Evolutionary conservation across 1,140 invertebrate species (phyloP).

Genomic region (Sarcophaga peregrina): DNA sequence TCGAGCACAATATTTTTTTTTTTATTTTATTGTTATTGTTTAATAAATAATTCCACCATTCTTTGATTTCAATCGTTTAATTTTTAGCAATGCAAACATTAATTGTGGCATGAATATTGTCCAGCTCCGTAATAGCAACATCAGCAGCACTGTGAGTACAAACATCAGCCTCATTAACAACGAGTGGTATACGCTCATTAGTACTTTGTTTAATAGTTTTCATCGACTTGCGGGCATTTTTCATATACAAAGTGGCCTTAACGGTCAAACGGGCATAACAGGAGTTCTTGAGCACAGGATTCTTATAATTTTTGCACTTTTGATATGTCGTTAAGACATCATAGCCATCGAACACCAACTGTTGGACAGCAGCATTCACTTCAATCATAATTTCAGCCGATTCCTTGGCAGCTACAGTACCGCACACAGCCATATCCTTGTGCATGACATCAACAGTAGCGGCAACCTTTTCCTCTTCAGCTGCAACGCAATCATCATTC

Average conservation of each 20-base stretch:
- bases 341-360: slow-evolving; percentile 57
- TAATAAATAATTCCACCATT: background rate
- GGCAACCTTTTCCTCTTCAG: slow-evolving; percentile 51
- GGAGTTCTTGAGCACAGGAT: slow-evolving; percentile 44
- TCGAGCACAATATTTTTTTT: background rate
- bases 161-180: slow-evolving; percentile 52
- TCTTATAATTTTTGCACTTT: slow-evolving; percentile 55
- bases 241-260: slow-evolving; percentile 51
- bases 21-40: background rate
- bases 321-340: slow-evolving; percentile 48
- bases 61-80: slow-evolving; percentile 28
- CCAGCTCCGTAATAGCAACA: slow-evolving; percentile 50
- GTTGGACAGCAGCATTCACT: slow-evolving; percentile 55
- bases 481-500: slow-evolving; percentile 54
- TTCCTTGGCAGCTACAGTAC: slow-evolving; percentile 49
- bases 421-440: slow-evolving; percentile 52
- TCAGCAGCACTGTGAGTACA: slow-evolving; percentile 56
- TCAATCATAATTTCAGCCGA: slow-evolving; percentile 53
- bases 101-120: slow-evolving; percentile 50
- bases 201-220: slow-evolving; percentile 55
- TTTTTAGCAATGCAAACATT: slow-evolving; percentile 49
- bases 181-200: slow-evolving; percentile 55
- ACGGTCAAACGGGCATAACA: slow-evolving; percentile 54
- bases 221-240: slow-evolving; percentile 53
- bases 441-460: slow-evolving; percentile 52